Conservation (phyloP, 1,140 invertebrate species). For the Lucilia cuprina region DNA sequence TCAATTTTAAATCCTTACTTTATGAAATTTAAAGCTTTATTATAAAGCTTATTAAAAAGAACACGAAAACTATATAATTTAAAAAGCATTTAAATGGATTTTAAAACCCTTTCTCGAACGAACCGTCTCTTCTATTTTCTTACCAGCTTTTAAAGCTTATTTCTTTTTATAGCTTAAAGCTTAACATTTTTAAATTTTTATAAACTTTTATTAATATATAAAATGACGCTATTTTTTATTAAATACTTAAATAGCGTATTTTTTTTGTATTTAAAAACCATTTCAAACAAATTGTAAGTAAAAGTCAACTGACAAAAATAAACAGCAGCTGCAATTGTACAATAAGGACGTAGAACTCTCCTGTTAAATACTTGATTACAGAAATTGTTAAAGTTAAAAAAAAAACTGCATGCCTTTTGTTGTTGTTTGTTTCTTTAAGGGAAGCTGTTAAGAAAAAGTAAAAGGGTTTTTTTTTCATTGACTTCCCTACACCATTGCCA, state of each 20-base stretch:
- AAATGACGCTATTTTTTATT: too few species aligned
- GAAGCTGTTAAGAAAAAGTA: conserved; percentile 7
- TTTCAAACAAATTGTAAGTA: neutral
- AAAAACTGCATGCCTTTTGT: neutral
- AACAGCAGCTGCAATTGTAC: neutral
- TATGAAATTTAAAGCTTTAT: too few species aligned
- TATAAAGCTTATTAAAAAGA: too few species aligned
- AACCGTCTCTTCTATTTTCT: too few species aligned
- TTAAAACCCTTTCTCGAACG: too few species aligned
- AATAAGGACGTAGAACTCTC: neutral
- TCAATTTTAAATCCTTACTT: too few species aligned
- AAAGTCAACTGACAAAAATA: neutral
- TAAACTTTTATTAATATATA: too few species aligned
- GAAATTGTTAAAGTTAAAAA: neutral
- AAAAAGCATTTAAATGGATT: too few species aligned
- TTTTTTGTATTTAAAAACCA: neutral
- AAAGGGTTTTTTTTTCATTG: neutral
- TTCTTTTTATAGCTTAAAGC: too few species aligned
- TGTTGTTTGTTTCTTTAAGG: neutral
- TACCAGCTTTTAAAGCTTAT: too few species aligned
- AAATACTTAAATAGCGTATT: neutral
- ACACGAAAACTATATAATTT: too few species aligned
- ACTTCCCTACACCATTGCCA: neutral
- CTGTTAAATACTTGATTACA: neutral
- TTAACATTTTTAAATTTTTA: too few species aligned